Conservation (phyloP, 2,113 vertebrate genomes). For the Potamarius usumacintae region DNA sequence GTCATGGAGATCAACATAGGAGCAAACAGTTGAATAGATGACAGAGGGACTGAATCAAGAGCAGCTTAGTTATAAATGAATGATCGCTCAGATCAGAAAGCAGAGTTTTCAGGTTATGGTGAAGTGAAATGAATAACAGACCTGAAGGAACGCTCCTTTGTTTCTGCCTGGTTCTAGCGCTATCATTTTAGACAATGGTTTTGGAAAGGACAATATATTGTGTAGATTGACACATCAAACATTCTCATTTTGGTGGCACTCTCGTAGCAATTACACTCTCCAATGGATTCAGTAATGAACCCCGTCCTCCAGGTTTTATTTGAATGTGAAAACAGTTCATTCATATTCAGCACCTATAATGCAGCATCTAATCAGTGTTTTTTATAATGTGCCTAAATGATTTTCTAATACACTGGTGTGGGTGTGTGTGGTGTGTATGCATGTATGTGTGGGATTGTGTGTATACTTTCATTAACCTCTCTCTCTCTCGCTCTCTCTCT, state of each 20-base stretch:
- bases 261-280: constrained; percentile 73
- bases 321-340: constrained; percentile 62
- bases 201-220: constrained; percentile 28
- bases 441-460: not conserved
- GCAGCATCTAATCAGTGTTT: constrained; percentile 41
- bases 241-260: constrained; percentile 82
- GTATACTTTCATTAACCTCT: constrained; percentile 17
- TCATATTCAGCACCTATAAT: constrained; percentile 42
- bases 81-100: not conserved
- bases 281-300: constrained; percentile 53
- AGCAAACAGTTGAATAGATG: not conserved
- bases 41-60: not conserved
- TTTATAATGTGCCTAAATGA: constrained; percentile 41
- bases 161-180: constrained; percentile 8
- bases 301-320: constrained; percentile 67
- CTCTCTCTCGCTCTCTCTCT: constrained; percentile 28
- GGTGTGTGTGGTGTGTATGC: not conserved
- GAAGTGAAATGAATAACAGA: constrained; percentile 5
- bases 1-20: not conserved
- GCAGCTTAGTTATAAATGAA: constrained; percentile 6
- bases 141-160: constrained; percentile 8
- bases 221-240: constrained; percentile 43
- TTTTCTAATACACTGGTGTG: constrained; percentile 44
- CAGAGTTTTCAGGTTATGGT: constrained; percentile 1
- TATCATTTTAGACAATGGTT: constrained; percentile 16